phyloP scores from a whole-genome alignment of 2,113 vertebrate species.

The Plotosus lineatus region DNA sequence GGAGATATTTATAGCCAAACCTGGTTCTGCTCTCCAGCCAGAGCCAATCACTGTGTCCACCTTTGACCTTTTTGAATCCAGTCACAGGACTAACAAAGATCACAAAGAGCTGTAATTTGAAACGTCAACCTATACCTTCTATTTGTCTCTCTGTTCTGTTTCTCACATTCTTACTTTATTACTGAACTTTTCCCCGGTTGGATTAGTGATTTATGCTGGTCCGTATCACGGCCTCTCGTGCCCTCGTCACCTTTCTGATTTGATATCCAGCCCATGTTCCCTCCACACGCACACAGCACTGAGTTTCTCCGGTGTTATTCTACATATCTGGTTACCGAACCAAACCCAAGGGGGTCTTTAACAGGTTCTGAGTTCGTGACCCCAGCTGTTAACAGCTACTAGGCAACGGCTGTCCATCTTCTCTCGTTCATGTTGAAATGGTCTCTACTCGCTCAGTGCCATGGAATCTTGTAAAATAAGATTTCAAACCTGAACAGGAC shows the following conservation, averaged over 20 bases:
- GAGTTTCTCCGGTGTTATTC: slow-evolving; percentile 72
- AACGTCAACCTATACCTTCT: background rate
- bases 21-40: slow-evolving; percentile 22
- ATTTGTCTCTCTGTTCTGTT: background rate
- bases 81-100: slow-evolving; percentile 32
- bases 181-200: slow-evolving; percentile 5
- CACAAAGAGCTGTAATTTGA: slow-evolving; percentile 35
- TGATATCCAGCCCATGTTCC: slow-evolving; percentile 45
- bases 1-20: slow-evolving; percentile 46
- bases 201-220: slow-evolving; percentile 42
- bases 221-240: slow-evolving; percentile 58
- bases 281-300: slow-evolving; percentile 52
- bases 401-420: slow-evolving; percentile 67
- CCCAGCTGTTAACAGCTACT: slow-evolving; percentile 75
- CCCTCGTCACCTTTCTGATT: slow-evolving; percentile 41
- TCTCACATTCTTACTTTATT: slow-evolving; percentile 4
- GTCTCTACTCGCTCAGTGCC: slow-evolving; percentile 7
- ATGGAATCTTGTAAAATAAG: background rate
- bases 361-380: slow-evolving; percentile 69
- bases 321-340: slow-evolving; percentile 75
- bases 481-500: slow-evolving; percentile 10
- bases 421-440: slow-evolving; percentile 45
- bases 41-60: slow-evolving; percentile 38
- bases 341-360: slow-evolving; percentile 78
- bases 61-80: slow-evolving; percentile 44